Evolutionary conservation across 23 tunicate genomes (phyloP), one percentile per base, ranked within the genome.

Genomic region (Halocynthia aurantium): DNA sequence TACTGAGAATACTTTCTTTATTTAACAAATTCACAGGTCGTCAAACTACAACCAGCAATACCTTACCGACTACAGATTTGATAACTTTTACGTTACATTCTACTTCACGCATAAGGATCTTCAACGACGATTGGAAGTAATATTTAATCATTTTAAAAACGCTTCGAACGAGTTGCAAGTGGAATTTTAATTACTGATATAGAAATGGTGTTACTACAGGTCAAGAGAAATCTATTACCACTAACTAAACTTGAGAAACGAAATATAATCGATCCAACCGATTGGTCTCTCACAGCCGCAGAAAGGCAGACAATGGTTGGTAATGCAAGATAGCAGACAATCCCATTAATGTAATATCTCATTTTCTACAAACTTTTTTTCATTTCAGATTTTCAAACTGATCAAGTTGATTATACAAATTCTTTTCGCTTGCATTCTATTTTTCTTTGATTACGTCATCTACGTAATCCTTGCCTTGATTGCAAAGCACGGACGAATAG

Each of bases 151-250:
- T 31, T 31, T 31, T 31, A 31, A 31, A 31, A 31, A 31, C 44
- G 44, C 44, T 31, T 31, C 44, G 4, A 1, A 4, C 2, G 44
- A 31, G 4, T 31, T 31, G 2, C 44, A 0, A 31, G 44, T 31
- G 44, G 44, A 31, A 31, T 0, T 31, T 31, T 31, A 0, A 31
- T 31, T 31, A 31, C 44, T 31, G 44, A 31, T 31, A 31, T 31
- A 31, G 44, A 31, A 31, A 31, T 31, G 44, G 4, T 31, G 44
- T 31, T 31, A 17, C 17, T n/a, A 0, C 69, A 89, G 96, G 85
- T 81, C 11, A 89, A 81, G 68, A 82, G 96, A n/a, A n/a, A 53
- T 61, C 83, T 89, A 8, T 72, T 89, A 13, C 96, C 96, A 10
- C 62, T 89, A 8, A 71, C 96, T 5, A 80, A 54, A 52, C 53